Base-by-base conservation (phyloP, 2,888 invertebrate genomes). In the Cryptus armator region DNA sequence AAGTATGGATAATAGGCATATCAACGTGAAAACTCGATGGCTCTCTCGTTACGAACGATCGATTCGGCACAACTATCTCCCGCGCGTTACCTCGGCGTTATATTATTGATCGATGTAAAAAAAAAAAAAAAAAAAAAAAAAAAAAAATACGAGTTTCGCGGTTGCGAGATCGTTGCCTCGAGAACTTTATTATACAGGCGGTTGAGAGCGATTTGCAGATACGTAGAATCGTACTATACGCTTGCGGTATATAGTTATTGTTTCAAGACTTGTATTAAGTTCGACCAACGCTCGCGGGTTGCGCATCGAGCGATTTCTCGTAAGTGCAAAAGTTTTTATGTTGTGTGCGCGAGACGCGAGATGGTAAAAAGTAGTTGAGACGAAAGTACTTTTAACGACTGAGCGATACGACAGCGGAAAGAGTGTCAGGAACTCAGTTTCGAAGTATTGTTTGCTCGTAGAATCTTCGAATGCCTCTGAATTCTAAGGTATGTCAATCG, bases 331-430 rank as follows among this genome's bases (percentile, higher is more conserved):
- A 82, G 62, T 77, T 37, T 82, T 66, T 56, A 59, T 59, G 51
- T 72, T 77, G 66, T 53, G 66, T 62, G 71, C 51, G 81, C 76
- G 53, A 66, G 32, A 37, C 43, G 43, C 10, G 24, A 12, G 43
- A 10, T 12, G 37, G 53, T 5, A 43, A 37, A 80, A 76, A 84
- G 43, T 66, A 44, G 66, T 43, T 72, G 44, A 76, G 67, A 51
- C 76, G 71, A 76, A 80, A 76, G 75, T 84, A 37, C 37, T 80
- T 84, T 80, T 76, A 71, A 84, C 71, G 80, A 80, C 67, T 46
- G 32, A 43, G 46, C 24, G 78, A 48, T n/a, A 24, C 46, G 79
- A 37, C 32, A 46, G 16, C 12, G 66, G 12, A n/a, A 44, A 44
- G 46, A 12, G 77, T 43, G 48, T 76, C 43, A 51, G 75, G 24